phyloP scores from a whole-genome alignment of 1,140 invertebrate genomes.

The Bombyx mandarina region DNA sequence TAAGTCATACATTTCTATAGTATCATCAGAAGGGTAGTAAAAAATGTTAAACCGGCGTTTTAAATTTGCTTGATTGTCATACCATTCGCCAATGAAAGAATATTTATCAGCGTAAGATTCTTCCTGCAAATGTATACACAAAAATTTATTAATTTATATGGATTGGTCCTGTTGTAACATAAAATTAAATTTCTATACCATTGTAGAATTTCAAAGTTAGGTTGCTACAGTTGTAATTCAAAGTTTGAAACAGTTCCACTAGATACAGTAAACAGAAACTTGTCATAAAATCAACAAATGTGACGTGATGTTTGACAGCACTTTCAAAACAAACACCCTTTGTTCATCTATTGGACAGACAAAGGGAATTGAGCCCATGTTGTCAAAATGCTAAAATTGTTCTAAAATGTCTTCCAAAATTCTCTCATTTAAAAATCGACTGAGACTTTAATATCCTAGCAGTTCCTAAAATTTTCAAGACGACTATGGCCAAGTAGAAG shows the following conservation, averaged over 20 bases:
- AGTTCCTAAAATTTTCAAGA: too few species aligned
- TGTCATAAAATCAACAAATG: neutral
- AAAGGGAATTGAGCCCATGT: too few species aligned
- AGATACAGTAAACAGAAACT: neutral
- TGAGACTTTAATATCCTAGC: too few species aligned
- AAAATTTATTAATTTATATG: neutral
- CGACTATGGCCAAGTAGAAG: too few species aligned
- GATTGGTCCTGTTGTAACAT: neutral
- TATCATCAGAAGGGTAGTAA: slow-evolving; percentile 81
- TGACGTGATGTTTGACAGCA: neutral
- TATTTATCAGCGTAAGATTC: slow-evolving; percentile 57
- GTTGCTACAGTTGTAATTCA: neutral
- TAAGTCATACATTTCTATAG: slow-evolving; percentile 87
- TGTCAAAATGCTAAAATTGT: too few species aligned
- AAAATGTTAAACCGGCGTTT: slow-evolving; percentile 81
- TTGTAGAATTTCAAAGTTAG: neutral
- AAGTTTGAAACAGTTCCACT: slow-evolving; percentile 2
- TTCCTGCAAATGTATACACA: slow-evolving; percentile 39
- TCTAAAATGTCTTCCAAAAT: too few species aligned
- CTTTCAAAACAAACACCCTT: too few species aligned
- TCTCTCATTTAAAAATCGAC: too few species aligned
- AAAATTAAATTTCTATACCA: slow-evolving; percentile 1
- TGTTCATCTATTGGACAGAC: too few species aligned
- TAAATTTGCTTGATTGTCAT: slow-evolving; percentile 80
- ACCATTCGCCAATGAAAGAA: slow-evolving; percentile 86